Conservation (phyloP, 2,797 vertebrate species). For the Hydrophis major region DNA sequence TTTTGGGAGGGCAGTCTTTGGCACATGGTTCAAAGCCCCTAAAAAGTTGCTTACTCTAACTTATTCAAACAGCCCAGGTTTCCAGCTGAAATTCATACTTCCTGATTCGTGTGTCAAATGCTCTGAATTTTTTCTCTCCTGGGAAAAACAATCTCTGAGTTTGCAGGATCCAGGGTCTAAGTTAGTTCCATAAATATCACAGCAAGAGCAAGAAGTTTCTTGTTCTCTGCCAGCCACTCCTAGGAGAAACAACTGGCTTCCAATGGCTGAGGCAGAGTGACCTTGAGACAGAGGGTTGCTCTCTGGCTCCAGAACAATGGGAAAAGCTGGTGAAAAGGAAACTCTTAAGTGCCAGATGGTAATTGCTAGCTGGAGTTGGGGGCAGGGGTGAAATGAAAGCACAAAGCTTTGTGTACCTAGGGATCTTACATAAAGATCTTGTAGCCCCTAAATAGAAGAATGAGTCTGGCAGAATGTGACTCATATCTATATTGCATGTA, state of each 20-base stretch:
- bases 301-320: neutral
- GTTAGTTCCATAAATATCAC: fast-evolving
- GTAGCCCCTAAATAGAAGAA: neutral
- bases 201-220: slow-evolving; percentile 13
- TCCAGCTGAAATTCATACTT: neutral
- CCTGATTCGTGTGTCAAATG: neutral
- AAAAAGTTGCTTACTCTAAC: neutral
- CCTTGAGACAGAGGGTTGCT: slow-evolving; percentile 4
- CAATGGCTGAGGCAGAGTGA: neutral
- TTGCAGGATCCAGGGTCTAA: slow-evolving; percentile 11
- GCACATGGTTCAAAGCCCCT: neutral
- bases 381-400: neutral
- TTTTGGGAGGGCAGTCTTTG: neutral
- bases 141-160: neutral
- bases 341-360: neutral
- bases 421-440: neutral
- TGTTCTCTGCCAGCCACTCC: neutral
- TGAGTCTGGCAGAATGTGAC: neutral
- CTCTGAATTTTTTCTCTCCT: neutral
- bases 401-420: fast-evolving
- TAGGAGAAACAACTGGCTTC: neutral
- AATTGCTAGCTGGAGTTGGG: neutral
- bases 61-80: neutral
- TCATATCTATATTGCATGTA: neutral
- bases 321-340: slow-evolving; percentile 29